These are phyloP conservation scores for Metopolophium dirhodum DNA, from an alignment of 1,140 invertebrate species.

Conservation along the genomic window DNA sequence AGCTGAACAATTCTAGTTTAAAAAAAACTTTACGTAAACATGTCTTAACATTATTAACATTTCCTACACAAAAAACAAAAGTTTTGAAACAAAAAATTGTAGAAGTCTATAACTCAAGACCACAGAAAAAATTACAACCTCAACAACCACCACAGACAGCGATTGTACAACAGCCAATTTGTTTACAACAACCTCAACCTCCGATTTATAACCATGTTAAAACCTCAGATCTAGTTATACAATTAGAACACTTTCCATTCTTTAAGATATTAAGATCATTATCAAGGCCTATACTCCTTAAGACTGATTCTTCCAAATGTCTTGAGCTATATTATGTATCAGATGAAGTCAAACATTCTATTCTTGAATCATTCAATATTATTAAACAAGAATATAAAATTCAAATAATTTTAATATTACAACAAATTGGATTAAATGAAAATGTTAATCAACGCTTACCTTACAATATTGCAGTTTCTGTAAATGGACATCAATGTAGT, in stretches of 20 bases:
- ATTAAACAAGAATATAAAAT: conserved; percentile 47
- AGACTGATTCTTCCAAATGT: not conserved
- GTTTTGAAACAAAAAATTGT: conserved; percentile 36
- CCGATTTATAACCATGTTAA: not conserved
- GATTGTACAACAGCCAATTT: not conserved
- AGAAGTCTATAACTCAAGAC: conserved; percentile 27
- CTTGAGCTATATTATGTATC: conserved; percentile 14
- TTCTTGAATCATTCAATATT: conserved; percentile 41
- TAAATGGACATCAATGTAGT: conserved; percentile 37
- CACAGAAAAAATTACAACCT: not conserved
- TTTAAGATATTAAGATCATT: conserved; percentile 15
- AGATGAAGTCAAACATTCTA: conserved; percentile 28
- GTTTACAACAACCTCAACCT: not conserved
- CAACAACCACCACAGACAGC: not conserved
- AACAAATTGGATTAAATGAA: not conserved
- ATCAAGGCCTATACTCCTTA: not conserved
- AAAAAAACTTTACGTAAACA: conserved; percentile 38
- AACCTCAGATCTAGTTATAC: not conserved
- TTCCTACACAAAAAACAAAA: conserved; percentile 1
- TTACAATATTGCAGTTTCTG: conserved; percentile 35
- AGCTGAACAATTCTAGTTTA: not conserved
- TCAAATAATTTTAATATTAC: conserved; percentile 47
- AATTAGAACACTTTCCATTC: conserved; percentile 43
- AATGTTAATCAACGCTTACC: conserved; percentile 42
- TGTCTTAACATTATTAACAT: conserved; percentile 27